phyloP scores from a whole-genome alignment of 2,888 invertebrate species.

The Acanthosepion esculentum region DNA sequence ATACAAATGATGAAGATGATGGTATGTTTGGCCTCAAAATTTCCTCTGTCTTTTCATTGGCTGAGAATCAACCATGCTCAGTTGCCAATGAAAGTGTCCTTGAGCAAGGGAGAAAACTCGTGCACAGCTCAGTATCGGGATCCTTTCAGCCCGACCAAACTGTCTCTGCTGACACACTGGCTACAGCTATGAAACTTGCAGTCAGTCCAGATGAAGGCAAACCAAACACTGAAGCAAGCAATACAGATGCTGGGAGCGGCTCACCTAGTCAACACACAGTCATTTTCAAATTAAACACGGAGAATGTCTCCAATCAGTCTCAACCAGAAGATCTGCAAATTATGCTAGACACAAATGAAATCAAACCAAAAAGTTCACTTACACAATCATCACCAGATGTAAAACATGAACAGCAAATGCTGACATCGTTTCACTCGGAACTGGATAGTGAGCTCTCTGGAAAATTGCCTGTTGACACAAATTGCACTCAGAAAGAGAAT shows the following conservation, averaged over 20 bases:
- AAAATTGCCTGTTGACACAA: not conserved
- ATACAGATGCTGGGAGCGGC: not conserved
- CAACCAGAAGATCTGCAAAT: not conserved
- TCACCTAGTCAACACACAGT: not conserved
- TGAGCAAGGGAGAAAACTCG: not conserved
- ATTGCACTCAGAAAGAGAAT: constrained; percentile 35
- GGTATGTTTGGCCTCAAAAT: constrained; percentile 43
- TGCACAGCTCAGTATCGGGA: not conserved
- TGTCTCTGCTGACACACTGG: not conserved
- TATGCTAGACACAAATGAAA: not conserved
- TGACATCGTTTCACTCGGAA: not conserved
- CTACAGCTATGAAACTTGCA: not conserved
- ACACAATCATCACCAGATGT: not conserved
- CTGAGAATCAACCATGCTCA: not conserved
- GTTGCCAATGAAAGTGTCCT: not conserved
- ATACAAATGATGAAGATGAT: not conserved
- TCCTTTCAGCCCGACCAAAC: not conserved
- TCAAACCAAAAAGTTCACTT: not conserved
- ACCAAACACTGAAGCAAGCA: not conserved
- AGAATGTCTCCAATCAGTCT: not conserved
- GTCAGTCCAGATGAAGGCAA: not conserved
- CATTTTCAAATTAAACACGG: not conserved
- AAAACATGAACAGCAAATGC: not conserved
- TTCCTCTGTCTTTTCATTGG: constrained; percentile 37
- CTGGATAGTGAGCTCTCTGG: not conserved